Base-by-base conservation (phyloP, 1,140 invertebrate genomes). In the Dendrolimus kikuchii region DNA sequence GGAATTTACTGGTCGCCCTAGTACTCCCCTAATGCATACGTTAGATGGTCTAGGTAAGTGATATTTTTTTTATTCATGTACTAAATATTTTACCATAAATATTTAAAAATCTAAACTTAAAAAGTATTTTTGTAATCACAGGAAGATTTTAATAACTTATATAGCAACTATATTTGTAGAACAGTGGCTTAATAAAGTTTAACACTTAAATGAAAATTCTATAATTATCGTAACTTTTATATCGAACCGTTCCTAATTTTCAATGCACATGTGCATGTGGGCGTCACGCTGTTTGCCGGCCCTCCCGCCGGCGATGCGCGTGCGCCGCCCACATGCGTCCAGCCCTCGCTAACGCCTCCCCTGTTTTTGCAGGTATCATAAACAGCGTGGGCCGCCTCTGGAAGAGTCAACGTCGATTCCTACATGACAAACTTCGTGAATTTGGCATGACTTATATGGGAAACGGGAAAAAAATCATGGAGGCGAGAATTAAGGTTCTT, bases 381-480 rank as follows among this genome's bases (percentile, higher is more conserved):
- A 97, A 97, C 79, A 94, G 94, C 53, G 94, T 95, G 60, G 97
- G 97, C 49, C 91, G 92, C 54, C 86, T 98, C 65, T 99, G 97
- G 97, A 95, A 96, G 77, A 94, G 95, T 62, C 95, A 98, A 77
- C 89, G 97, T 51, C 91, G 93, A 57, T 99, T 98, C 87, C 89
- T 98, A 7, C 95, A 98, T 66, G 93, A 95, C 58, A 93, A 95
- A 53, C 88, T 99, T 3, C 89, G 96, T 39, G 92, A 94, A 64
- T 96, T 99, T 62, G 97, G 98, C 7, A 96, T 97, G 92, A 95
- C 94, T 53, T 92, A 93, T 72, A 90, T 93, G 80, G 93, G 93
- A 39, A 89, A 90, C 46, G 93, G 94, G 38, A 94, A 94, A 68
- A 91, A 93, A 65, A 89, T 92, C 57, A 94, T 98, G 92, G 95